Evolutionary conservation across 2,113 vertebrate genomes (phyloP).

Genomic region (Machaerirhynchus nigripectus): DNA sequence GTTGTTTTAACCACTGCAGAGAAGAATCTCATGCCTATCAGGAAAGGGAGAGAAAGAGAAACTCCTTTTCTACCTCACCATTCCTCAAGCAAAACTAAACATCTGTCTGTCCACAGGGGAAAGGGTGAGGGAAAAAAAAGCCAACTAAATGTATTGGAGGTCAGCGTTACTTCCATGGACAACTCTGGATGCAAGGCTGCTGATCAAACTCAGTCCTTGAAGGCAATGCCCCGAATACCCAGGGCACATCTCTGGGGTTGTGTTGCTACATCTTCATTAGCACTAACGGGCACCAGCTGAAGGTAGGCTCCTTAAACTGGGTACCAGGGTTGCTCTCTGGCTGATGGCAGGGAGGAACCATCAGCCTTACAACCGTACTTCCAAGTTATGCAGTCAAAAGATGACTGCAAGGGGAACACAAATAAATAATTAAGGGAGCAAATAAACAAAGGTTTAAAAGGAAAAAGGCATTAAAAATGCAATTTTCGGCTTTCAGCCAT

Average conservation of each 20-base stretch:
- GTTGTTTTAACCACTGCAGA: constrained; percentile 42
- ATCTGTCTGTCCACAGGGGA: not conserved
- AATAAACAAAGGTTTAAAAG: not conserved
- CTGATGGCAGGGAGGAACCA: not conserved
- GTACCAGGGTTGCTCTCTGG: not conserved
- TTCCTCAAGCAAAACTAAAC: not conserved
- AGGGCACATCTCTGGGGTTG: not conserved
- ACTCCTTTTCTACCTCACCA: not conserved
- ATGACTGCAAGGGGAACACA: not conserved
- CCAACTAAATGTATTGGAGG: fast-evolving
- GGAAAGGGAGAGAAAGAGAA: not conserved
- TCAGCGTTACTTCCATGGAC: not conserved
- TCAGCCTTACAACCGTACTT: constrained; percentile 23
- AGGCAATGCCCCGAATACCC: not conserved
- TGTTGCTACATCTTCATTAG: not conserved
- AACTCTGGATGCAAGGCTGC: not conserved
- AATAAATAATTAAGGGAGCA: not conserved
- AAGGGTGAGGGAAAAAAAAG: not conserved
- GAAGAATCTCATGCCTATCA: not conserved
- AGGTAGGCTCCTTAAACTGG: not conserved
- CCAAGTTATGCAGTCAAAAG: constrained; percentile 27
- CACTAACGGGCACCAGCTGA: not conserved
- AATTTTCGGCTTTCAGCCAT: not conserved
- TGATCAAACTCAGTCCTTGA: not conserved
- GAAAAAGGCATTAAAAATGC: not conserved